A percentile compares a stretch with the other conserved stretches of the same genome.
phyloP scores from a whole-genome alignment of 2,888 invertebrate genomes.

The Dolichomitus sp. region DNA sequence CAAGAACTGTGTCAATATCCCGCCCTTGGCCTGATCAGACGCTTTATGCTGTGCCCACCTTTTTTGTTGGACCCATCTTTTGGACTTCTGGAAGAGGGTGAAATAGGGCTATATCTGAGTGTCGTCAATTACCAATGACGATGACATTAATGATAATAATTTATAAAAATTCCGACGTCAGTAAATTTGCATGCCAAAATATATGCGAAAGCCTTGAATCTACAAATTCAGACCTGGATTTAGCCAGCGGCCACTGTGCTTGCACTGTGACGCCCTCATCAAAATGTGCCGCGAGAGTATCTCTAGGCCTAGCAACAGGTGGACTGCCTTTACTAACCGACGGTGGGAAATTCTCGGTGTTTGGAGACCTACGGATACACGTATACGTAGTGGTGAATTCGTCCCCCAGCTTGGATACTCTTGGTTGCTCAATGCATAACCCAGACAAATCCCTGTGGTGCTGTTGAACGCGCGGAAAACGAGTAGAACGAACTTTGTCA shows the following conservation, averaged over 20 bases:
- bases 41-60: too few relatives aligned
- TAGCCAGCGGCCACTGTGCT: neutral
- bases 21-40: too few relatives aligned
- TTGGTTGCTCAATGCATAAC: constrained; percentile 16
- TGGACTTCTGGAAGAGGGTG: too few relatives aligned
- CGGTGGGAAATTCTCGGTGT: constrained; percentile 48
- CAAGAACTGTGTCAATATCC: too few relatives aligned
- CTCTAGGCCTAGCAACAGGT: constrained; percentile 81
- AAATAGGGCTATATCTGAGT: too few relatives aligned
- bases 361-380: constrained; percentile 39
- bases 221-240: neutral
- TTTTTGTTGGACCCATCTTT: too few relatives aligned
- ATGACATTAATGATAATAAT: too few relatives aligned
- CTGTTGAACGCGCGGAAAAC: neutral
- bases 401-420: constrained; percentile 27
- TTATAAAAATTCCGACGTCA: neutral
- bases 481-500: constrained; percentile 21
- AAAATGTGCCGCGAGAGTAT: constrained; percentile 32
- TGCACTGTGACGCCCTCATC: neutral
- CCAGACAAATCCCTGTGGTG: neutral
- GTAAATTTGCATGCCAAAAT: neutral
- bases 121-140: too few relatives aligned
- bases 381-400: neutral
- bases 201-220: neutral
- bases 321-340: constrained; percentile 73